Evolutionary conservation across 2,113 vertebrate genomes (phyloP).

Genomic region (Pangasianodon gigas): DNA sequence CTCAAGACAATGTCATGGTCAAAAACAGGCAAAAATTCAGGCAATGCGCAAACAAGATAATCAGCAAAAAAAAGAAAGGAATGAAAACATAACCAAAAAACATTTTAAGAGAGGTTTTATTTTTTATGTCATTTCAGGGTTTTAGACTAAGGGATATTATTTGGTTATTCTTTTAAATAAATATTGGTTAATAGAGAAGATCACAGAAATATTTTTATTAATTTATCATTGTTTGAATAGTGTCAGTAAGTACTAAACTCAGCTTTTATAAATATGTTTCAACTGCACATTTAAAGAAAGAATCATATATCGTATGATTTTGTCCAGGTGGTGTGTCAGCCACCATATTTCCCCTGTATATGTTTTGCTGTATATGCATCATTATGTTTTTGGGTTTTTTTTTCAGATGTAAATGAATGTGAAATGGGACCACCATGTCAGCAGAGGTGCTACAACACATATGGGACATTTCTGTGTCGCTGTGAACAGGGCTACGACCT

Average conservation of each 20-base stretch:
- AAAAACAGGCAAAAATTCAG: not conserved
- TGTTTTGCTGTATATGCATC: not conserved
- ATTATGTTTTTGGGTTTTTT: not conserved
- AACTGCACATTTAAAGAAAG: not conserved
- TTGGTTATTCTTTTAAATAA: not conserved
- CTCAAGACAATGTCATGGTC: too few relatives aligned
- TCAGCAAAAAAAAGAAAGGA: too few relatives aligned
- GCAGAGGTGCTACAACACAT: constrained; percentile 89
- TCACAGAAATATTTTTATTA: not conserved
- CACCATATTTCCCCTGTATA: not conserved
- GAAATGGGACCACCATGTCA: constrained; percentile 90
- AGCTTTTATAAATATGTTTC: not conserved
- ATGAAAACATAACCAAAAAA: not conserved
- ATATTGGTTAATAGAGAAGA: not conserved
- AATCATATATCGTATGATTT: not conserved
- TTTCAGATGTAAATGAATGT: constrained; percentile 87
- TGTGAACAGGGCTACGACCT: constrained; percentile 89
- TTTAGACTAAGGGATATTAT: not conserved
- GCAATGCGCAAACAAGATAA: not conserved
- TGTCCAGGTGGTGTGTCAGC: not conserved
- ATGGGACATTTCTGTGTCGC: constrained; percentile 88
- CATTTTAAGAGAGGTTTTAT: not conserved
- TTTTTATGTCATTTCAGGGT: not conserved
- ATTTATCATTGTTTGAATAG: not conserved
- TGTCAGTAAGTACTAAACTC: not conserved